phyloP scores from a whole-genome alignment of 2,888 invertebrate genomes.

The Agrotis clavis region DNA sequence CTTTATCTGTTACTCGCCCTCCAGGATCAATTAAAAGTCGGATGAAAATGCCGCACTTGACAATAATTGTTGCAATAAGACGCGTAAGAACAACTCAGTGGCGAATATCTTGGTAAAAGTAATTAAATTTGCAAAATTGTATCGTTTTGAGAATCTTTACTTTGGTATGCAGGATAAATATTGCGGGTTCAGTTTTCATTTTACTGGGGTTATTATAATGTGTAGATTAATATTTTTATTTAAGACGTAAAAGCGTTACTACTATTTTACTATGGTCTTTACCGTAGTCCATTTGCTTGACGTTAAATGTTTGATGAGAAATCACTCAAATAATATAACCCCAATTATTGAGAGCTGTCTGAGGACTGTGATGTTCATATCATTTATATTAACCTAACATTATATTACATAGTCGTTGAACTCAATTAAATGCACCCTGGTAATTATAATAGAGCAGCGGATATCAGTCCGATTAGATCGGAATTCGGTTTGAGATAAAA shows the following conservation, averaged over 20 bases:
- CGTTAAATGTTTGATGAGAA: no score
- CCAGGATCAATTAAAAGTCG: constrained; percentile 91
- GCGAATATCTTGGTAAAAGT: constrained; percentile 67
- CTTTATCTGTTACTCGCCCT: constrained; percentile 90
- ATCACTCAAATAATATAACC: no score
- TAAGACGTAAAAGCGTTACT: no score
- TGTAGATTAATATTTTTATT: not conserved
- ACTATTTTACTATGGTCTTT: no score
- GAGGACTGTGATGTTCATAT: no score
- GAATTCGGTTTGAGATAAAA: not conserved
- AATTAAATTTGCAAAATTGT: constrained; percentile 67
- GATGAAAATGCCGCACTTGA: constrained; percentile 80
- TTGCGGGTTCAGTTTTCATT: constrained; percentile 13
- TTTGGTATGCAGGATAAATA: constrained; percentile 20
- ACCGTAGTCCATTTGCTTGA: no score
- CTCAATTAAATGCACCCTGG: no score
- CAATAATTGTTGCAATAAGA: constrained; percentile 89
- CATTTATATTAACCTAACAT: no score
- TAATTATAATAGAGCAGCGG: no score
- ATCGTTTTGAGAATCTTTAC: constrained; percentile 42
- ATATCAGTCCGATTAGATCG: no score
- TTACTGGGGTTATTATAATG: not conserved
- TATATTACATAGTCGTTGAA: no score
- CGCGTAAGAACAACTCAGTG: constrained; percentile 73
- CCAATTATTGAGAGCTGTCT: no score